Conservation (phyloP, 1,140 invertebrate genomes). For the Drosophila paulistorum region DNA sequence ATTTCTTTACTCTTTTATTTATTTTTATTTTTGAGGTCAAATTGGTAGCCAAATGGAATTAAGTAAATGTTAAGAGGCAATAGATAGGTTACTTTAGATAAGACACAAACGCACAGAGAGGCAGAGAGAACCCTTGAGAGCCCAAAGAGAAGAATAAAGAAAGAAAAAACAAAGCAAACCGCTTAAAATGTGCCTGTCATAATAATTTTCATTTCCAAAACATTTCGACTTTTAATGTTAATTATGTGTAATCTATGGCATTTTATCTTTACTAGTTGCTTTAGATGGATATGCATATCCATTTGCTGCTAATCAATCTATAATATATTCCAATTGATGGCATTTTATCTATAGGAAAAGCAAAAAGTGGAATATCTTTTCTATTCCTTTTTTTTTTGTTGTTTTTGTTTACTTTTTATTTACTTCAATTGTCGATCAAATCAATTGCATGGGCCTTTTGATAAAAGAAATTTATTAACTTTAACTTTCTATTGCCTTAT, state of each 20-base stretch:
- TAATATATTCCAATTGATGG: neutral
- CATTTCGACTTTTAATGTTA: slow-evolving; percentile 7
- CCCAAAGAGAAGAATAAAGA: too few relatives aligned
- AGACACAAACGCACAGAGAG: neutral
- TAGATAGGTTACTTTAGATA: slow-evolving; percentile 6
- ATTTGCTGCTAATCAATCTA: neutral
- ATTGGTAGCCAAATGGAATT: slow-evolving; percentile 66
- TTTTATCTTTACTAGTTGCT: neutral
- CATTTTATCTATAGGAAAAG: too few relatives aligned
- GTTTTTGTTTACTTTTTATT: too few relatives aligned
- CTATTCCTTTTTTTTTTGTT: too few relatives aligned
- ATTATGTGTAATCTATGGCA: neutral
- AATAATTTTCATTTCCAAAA: slow-evolving; percentile 9
- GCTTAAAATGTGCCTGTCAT: slow-evolving; percentile 8
- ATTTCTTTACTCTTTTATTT: neutral
- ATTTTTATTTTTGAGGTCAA: slow-evolving; percentile 41
- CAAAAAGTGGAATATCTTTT: too few relatives aligned
- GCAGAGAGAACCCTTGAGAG: neutral
- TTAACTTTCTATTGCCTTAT: too few relatives aligned
- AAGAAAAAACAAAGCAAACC: slow-evolving; percentile 2
- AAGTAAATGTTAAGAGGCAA: slow-evolving; percentile 16
- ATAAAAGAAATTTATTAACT: too few relatives aligned
- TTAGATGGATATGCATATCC: neutral
- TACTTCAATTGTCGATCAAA: too few relatives aligned
- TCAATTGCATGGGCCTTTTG: too few relatives aligned